Conservation (phyloP, 2,113 vertebrate genomes). For the Epinephelus lanceolatus region DNA sequence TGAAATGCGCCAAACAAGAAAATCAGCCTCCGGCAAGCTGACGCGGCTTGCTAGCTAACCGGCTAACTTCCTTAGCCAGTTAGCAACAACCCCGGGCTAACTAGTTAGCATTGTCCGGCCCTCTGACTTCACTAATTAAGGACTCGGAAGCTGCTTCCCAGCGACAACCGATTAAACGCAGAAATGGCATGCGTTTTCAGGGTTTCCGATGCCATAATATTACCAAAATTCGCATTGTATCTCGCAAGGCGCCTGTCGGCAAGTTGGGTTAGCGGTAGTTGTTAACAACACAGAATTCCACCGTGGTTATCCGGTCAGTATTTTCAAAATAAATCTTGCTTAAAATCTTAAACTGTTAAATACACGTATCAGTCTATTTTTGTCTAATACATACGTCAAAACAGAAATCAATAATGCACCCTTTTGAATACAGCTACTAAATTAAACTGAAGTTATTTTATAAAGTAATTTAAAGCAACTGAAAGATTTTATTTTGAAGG, state of each 20-base stretch:
- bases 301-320: background rate
- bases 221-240: background rate
- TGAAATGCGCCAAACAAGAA: conserved; percentile 74
- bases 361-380: fast-evolving
- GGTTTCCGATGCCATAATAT: background rate
- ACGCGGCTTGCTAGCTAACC: conserved; percentile 59
- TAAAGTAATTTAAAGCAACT: fast-evolving
- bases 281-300: background rate
- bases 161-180: fast-evolving
- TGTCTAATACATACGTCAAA: fast-evolving
- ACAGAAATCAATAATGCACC: fast-evolving
- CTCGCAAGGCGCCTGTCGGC: conserved; percentile 19
- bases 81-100: conserved; percentile 62
- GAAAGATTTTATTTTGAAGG: conserved; percentile 44
- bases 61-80: conserved; percentile 77
- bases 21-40: conserved; percentile 61
- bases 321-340: conserved; percentile 33
- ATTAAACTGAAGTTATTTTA: fast-evolving
- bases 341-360: background rate
- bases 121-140: background rate
- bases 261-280: background rate
- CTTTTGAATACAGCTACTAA: fast-evolving
- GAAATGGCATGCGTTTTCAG: fast-evolving
- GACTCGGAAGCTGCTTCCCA: no score
- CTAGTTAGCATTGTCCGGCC: conserved; percentile 42